Percentiles rank a stretch among this genome's conserved stretches.
These are phyloP conservation scores for Macropodus opercularis DNA, from an alignment of 2,797 vertebrate species.

Conservation along the genomic window DNA sequence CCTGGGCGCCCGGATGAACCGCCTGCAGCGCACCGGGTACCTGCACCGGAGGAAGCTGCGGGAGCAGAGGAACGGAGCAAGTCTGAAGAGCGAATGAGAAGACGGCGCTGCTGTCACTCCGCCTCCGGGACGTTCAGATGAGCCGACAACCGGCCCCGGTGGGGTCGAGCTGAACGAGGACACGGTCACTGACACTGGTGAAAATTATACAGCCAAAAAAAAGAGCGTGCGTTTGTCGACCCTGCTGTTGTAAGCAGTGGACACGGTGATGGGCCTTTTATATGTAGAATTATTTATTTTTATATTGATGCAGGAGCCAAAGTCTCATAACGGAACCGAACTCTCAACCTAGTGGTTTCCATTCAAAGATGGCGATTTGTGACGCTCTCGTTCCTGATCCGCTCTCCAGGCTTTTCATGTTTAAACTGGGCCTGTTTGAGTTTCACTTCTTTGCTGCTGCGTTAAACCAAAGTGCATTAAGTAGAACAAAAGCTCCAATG, in stretches of 20 bases:
- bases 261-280: conserved; percentile 68
- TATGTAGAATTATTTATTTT: conserved; percentile 68
- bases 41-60: conserved; percentile 86
- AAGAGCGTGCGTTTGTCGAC: conserved; percentile 55
- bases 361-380: conserved; percentile 18
- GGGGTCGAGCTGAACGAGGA: conserved; percentile 25
- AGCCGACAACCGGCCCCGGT: conserved; percentile 27
- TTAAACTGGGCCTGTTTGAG: no score
- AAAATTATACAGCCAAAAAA: conserved; percentile 23
- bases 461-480: conserved; percentile 49
- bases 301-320: conserved; percentile 49
- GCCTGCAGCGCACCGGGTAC: conserved; percentile 80
- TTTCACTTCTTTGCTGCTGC: conserved; percentile 28
- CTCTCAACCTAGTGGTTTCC: conserved; percentile 25
- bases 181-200: conserved; percentile 55
- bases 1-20: conserved; percentile 73
- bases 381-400: conserved; percentile 12
- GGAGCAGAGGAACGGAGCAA: conserved; percentile 65
- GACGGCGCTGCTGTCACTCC: conserved; percentile 18
- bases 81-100: conserved; percentile 62
- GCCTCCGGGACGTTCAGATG: conserved; percentile 37
- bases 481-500: conserved; percentile 37
- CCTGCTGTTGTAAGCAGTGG: conserved; percentile 83
- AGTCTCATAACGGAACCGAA: conserved; percentile 3
- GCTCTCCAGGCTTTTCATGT: no score